Conservation (phyloP, 2,113 vertebrate species). For the Balaeniceps rex region DNA sequence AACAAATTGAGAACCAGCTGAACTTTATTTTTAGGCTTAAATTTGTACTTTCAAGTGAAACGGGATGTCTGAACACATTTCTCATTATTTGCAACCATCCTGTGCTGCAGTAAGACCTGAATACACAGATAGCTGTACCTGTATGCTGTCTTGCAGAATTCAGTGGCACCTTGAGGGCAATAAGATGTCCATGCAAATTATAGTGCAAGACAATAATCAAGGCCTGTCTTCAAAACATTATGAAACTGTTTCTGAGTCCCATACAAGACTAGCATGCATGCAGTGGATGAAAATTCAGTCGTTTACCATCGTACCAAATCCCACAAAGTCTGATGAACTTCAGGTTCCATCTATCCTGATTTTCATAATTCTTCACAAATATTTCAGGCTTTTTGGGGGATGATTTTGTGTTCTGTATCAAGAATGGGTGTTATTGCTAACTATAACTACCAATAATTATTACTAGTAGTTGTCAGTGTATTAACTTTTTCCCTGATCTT, state of each 20-base stretch:
- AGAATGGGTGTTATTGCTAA: background rate
- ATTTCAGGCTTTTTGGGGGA: background rate
- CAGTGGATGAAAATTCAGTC: background rate
- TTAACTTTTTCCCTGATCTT: background rate
- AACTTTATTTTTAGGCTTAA: background rate
- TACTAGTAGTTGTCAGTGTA: rapidly evolving
- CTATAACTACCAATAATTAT: background rate
- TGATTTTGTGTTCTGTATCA: background rate
- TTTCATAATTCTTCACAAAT: background rate
- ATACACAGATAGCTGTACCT: background rate
- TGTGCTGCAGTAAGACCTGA: background rate
- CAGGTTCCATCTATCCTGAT: background rate
- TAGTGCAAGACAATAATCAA: background rate
- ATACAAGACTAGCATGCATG: background rate
- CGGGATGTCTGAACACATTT: background rate
- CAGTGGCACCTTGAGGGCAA: background rate
- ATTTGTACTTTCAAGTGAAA: background rate
- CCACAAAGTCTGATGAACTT: background rate
- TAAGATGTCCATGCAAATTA: background rate
- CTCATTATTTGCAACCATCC: background rate
- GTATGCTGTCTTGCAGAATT: background rate
- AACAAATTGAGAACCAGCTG: background rate
- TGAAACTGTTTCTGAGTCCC: background rate
- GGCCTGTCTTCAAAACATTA: background rate
- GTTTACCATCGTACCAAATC: background rate